Conservation (phyloP, 2,113 vertebrate genomes). For the Aspidoscelis tigris region DNA sequence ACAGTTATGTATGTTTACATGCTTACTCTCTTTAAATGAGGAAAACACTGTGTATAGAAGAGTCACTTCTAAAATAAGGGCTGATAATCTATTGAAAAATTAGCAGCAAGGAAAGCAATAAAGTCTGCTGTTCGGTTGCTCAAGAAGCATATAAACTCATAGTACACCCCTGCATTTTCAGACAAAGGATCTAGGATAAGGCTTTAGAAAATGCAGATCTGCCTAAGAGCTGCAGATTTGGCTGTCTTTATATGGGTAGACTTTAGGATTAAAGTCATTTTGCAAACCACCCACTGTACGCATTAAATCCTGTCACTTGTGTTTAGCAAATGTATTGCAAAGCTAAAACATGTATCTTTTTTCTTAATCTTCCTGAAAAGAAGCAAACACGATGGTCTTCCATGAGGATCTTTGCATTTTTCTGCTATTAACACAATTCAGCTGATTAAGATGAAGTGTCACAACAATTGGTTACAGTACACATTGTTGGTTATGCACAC, state of each 20-base stretch:
- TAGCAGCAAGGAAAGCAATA: no score
- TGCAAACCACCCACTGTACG: not conserved
- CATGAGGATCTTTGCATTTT: not conserved
- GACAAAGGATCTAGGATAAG: not conserved
- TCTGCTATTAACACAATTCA: not conserved
- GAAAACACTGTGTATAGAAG: not conserved
- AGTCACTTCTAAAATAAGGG: not conserved
- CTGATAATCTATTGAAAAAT: no score
- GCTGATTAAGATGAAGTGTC: slow-evolving; percentile 20
- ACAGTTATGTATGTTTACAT: not conserved
- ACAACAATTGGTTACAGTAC: slow-evolving; percentile 17
- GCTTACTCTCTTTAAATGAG: not conserved
- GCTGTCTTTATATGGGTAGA: no score
- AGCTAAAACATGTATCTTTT: not conserved
- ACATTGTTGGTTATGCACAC: not conserved
- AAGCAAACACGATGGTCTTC: not conserved
- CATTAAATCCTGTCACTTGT: not conserved
- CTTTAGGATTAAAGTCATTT: not conserved
- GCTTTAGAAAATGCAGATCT: not conserved
- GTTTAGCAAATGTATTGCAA: not conserved
- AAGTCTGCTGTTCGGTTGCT: not conserved
- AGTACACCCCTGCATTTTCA: not conserved
- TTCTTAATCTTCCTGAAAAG: not conserved
- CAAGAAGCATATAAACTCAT: not conserved
- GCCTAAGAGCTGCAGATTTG: not conserved